Evolutionary conservation across 2,113 vertebrate species (phyloP), one percentile per base, ranked within the genome.

Genomic region (Nothobranchius kuhntae): DNA sequence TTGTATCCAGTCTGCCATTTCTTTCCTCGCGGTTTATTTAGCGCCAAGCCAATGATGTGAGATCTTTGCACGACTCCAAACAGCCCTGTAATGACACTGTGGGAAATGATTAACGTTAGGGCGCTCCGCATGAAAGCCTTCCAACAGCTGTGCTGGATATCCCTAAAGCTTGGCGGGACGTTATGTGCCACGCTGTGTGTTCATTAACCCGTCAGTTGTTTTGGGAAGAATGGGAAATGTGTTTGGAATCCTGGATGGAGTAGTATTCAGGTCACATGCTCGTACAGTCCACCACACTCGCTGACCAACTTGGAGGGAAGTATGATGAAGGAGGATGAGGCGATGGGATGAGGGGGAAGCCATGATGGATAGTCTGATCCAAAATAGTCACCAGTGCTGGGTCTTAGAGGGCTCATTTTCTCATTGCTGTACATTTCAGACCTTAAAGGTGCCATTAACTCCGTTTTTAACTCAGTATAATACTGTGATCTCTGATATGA

Each of bases 161-260:
- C 75, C 78, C 57, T 44, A 51, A 69, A 61, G 78, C 73, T 80
- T 30, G 47, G 38, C 7, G 61, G 72, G 80, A 69, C 55, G 45
- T 53, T 74, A 5, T 75, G 77, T 46, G 69, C 62, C 57, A 63
- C 4, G 71, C 59, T 54, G 69, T 42, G 64, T 73, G 84, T 79
- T 83, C 80, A 86, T 86, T 85, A 88, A 86, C 82, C 61, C 77
- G 36, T 3, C 82, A 71, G 82, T 82, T 84, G 84, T 84, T 76
- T 77, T 14, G 44, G 62, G 55, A 73, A 84, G 75, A 87, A 79
- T 77, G 75, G 58, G 65, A 77, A 80, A 73, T 61, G 75, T 67
- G 71, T 80, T 12, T 65, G 70, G 79, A 89, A 86, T 87, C 61
- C 75, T 45, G 62, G 53, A 69, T 67, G 72, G 52, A 36, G 45